phyloP scores from a whole-genome alignment of 2,113 vertebrate species.

The Motacilla tschutschensis region DNA sequence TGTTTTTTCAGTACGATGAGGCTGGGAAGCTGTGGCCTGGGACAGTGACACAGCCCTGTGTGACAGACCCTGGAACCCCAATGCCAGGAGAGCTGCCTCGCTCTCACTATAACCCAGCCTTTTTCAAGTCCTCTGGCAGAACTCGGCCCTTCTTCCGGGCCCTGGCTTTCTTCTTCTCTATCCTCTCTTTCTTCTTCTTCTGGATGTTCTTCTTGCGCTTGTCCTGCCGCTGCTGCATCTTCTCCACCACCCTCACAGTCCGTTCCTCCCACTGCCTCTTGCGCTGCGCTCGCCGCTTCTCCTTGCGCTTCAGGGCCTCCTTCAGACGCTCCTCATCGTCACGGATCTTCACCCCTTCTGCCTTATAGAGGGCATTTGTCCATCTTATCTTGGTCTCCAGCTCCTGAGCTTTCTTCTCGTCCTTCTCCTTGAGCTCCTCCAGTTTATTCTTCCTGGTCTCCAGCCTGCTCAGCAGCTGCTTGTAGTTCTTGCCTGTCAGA shows the following conservation, averaged over 20 bases:
- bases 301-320: constrained; percentile 85
- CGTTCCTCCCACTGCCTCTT: constrained; percentile 80
- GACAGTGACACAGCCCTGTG: neutral
- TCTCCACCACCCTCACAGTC: constrained; percentile 75
- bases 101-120: constrained; percentile 60
- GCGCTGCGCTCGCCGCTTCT: constrained; percentile 74
- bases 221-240: constrained; percentile 89
- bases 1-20: neutral
- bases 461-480: constrained; percentile 87
- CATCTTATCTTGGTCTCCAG: constrained; percentile 87
- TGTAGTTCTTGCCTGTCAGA: constrained; percentile 89
- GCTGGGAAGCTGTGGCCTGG: neutral
- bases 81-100: fast-evolving
- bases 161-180: constrained; percentile 81
- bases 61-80: neutral
- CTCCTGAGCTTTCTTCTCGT: constrained; percentile 77
- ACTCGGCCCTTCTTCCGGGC: constrained; percentile 87
- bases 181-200: constrained; percentile 72
- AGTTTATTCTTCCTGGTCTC: constrained; percentile 80
- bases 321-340: constrained; percentile 84
- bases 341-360: constrained; percentile 88
- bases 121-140: constrained; percentile 87
- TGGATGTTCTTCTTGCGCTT: constrained; percentile 84
- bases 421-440: constrained; percentile 81
- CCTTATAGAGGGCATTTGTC: constrained; percentile 91